Evolutionary conservation across 2,113 vertebrate species (phyloP).

Genomic region (Platichthys stellatus): DNA sequence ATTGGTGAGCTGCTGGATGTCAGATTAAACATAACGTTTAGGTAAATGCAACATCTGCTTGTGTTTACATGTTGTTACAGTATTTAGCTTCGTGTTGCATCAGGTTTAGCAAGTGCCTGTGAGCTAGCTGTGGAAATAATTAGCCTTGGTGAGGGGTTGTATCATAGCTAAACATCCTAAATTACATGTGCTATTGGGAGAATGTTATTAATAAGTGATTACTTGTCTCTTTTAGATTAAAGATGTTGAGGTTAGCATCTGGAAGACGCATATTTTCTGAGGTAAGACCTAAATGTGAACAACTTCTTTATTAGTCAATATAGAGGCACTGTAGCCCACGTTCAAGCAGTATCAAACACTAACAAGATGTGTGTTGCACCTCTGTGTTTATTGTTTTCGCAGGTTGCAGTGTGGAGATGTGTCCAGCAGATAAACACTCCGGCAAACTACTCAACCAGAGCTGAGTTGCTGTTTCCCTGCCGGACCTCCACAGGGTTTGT

Average conservation of each 20-base stretch:
- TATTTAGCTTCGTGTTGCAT: slow-evolving; percentile 40
- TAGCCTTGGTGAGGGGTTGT: background rate
- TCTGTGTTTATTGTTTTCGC: background rate
- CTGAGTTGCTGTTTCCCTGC: slow-evolving; percentile 19
- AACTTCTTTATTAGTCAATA: background rate
- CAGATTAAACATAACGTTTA: background rate
- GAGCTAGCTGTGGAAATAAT: slow-evolving; percentile 28
- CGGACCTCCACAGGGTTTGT: background rate
- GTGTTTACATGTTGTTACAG: slow-evolving; percentile 18
- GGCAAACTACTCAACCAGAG: slow-evolving; percentile 5
- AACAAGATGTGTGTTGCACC: background rate
- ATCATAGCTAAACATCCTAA: background rate
- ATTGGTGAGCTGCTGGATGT: background rate
- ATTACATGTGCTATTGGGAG: background rate
- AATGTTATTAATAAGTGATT: background rate
- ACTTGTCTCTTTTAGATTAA: slow-evolving; percentile 51
- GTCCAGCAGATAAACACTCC: slow-evolving; percentile 21
- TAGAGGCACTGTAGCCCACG: background rate
- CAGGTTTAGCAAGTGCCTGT: slow-evolving; percentile 19
- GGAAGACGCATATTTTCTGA: slow-evolving; percentile 32
- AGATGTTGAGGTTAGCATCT: slow-evolving; percentile 61
- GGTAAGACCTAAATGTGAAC: slow-evolving; percentile 61
- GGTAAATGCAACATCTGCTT: background rate
- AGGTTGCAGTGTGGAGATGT: slow-evolving; percentile 64
- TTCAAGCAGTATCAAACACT: background rate